Evolutionary conservation across 53 echinoderm and acorn worm genomes (phyloP), one percentile per base, ranked within the genome.

Genomic region (Patiria pectinifera): DNA sequence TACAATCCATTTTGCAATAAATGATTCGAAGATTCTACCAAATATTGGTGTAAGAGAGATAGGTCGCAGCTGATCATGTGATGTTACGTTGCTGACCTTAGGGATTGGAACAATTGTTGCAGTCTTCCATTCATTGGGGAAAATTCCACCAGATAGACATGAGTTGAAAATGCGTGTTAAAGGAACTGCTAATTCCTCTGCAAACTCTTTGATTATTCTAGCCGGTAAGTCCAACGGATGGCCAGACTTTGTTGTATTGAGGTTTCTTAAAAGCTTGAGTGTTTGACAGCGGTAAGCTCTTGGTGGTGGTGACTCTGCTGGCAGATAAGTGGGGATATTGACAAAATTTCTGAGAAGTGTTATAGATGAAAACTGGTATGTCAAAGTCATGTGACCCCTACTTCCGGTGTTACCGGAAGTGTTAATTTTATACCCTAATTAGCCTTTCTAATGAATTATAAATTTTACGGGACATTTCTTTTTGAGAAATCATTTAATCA

Each of bases 141-240:
- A 83, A 11, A 14, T 18, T 61, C 85, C 85, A 46, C 71, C 71
- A 71, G 6, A 3, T 7, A 85, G 18, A 35, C 85, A 85, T 21
- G 77, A 23, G 61, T 85, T 92, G n/a, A 43, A 92, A 60, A 92
- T 76, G 13, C 46, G 48, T 10, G 78, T 46, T 2, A 92, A 62
- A 7, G 84, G 85, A 2, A 0, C 48, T n/a, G 92, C 84, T 21
- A 92, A 59, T 78, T 92, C 85, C 60, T 48, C 22, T 61, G 85
- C 85, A 85, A 85, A 92, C 86, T 85, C 92, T 77, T 84, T 84
- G 62, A 92, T 85, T 35, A 92, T 60, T 19, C 69, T 71, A 8
- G 78, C 53, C 45, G 92, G 85, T 18, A 92, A 62, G 47, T 92
- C 85, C 48, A 71, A 69, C 0, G 85, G 76, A 58, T 92, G 84